Evolutionary conservation across 2,113 vertebrate genomes (phyloP).

Genomic region (Cottus gobio): DNA sequence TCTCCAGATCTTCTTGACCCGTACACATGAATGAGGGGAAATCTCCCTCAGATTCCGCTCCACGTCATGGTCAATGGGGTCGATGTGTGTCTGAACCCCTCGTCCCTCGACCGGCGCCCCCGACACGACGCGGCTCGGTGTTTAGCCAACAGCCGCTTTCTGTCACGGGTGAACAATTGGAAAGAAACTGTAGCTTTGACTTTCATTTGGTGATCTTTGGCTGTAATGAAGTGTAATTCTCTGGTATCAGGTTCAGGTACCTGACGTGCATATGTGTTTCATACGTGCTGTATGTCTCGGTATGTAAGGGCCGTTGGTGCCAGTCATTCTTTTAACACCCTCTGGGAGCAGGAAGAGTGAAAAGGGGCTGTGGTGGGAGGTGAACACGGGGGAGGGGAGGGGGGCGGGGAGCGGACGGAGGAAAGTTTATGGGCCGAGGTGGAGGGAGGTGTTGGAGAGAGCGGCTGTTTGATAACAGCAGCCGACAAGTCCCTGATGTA

Average conservation of each 20-base stretch:
- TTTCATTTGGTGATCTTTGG: background rate
- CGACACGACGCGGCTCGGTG: too few species aligned
- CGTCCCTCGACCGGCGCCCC: background rate
- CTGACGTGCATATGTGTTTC: background rate
- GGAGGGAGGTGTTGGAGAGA: constrained; percentile 7
- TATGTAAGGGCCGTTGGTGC: background rate
- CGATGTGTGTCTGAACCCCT: background rate
- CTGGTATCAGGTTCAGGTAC: background rate
- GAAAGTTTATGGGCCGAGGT: constrained; percentile 18
- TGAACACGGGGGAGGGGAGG: background rate
- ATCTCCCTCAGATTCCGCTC: background rate
- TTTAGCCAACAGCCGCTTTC: too few species aligned
- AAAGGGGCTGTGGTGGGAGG: background rate
- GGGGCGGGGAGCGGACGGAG: background rate
- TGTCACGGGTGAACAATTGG: too few species aligned
- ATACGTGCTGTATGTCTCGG: background rate
- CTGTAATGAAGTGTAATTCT: background rate
- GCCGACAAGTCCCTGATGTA: constrained; percentile 54
- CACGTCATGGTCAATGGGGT: background rate
- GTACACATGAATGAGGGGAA: background rate
- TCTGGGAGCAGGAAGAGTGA: constrained; percentile 15
- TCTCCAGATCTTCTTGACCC: background rate
- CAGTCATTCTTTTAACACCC: constrained; percentile 17
- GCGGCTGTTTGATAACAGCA: constrained; percentile 59
- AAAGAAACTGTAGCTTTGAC: background rate